Conservation (phyloP, 1,140 invertebrate genomes). For the Leucophenga varia region DNA sequence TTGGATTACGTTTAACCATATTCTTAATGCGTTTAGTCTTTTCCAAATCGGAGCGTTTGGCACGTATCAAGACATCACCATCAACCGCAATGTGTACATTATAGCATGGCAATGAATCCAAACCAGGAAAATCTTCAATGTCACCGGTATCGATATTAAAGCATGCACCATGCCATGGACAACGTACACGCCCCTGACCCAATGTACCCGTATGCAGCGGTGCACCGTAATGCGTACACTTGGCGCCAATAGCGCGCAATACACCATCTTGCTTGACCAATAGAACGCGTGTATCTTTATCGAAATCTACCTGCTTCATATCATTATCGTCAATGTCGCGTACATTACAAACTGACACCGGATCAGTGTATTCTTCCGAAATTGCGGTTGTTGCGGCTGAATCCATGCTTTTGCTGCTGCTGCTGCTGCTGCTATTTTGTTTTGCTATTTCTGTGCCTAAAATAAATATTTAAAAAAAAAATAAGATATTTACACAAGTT, state of each 20-base stretch:
- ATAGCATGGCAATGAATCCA: constrained; percentile 86
- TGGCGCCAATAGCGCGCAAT: constrained; percentile 79
- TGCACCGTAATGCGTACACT: constrained; percentile 93
- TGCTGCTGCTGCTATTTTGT: too few species aligned
- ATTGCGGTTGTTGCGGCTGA: too few species aligned
- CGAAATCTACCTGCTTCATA: constrained; percentile 81
- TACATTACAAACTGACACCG: constrained; percentile 69
- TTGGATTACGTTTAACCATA: constrained; percentile 59
- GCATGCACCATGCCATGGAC: constrained; percentile 96
- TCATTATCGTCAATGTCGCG: constrained; percentile 80
- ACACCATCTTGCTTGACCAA: constrained; percentile 79
- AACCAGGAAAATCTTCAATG: constrained; percentile 88
- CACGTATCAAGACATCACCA: constrained; percentile 68
- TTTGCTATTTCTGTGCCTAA: too few species aligned
- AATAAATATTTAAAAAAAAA: too few species aligned
- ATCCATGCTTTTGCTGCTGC: too few species aligned
- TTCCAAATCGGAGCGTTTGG: constrained; percentile 65
- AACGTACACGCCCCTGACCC: constrained; percentile 81
- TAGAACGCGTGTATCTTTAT: constrained; percentile 71
- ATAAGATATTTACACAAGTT: too few species aligned
- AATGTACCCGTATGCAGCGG: constrained; percentile 79
- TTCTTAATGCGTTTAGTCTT: constrained; percentile 65
- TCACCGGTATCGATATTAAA: constrained; percentile 90
- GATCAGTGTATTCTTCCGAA: constrained; percentile 44
- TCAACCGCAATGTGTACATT: constrained; percentile 66